Conservation (phyloP, 2,888 invertebrate species). For the Drosophila putrida region DNA sequence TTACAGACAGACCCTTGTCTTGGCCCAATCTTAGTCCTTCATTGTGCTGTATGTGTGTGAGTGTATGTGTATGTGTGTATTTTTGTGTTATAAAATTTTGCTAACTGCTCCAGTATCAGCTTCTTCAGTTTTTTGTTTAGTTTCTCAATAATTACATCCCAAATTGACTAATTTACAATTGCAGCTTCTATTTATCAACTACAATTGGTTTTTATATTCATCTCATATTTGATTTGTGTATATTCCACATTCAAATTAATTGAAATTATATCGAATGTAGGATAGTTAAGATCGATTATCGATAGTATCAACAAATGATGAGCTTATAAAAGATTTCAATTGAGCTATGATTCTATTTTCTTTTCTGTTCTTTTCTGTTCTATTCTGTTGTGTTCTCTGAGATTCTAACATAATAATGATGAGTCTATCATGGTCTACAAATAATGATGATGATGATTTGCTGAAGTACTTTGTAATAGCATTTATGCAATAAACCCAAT, state of each 20-base stretch:
- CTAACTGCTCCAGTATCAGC: conserved; percentile 61
- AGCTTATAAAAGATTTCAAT: conserved; percentile 35
- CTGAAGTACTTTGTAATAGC: conserved; percentile 16
- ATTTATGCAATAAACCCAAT: neutral
- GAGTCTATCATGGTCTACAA: conserved; percentile 8
- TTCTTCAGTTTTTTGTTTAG: conserved; percentile 12
- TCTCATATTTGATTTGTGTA: conserved; percentile 35
- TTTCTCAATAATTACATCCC: conserved; percentile 63
- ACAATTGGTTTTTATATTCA: conserved; percentile 51
- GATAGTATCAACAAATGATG: conserved; percentile 31
- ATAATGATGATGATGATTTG: conserved; percentile 8
- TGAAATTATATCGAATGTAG: conserved; percentile 10
- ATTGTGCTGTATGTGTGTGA: conserved; percentile 16
- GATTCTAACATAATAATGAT: conserved; percentile 5
- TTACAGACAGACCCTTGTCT: conserved; percentile 43
- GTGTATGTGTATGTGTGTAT: conserved; percentile 4
- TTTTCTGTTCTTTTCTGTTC: conserved; percentile 18
- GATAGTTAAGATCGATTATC: conserved; percentile 14
- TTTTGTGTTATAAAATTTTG: conserved; percentile 61
- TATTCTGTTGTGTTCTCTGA: conserved; percentile 21
- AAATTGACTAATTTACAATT: conserved; percentile 79
- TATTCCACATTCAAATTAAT: conserved; percentile 18
- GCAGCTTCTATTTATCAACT: conserved; percentile 57
- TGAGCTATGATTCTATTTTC: conserved; percentile 39
- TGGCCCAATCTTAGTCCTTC: conserved; percentile 33